A percentile compares a stretch with the other conserved stretches of the same genome.
Conservation (phyloP, 1,140 invertebrate genomes). For the Leucophenga varia region DNA sequence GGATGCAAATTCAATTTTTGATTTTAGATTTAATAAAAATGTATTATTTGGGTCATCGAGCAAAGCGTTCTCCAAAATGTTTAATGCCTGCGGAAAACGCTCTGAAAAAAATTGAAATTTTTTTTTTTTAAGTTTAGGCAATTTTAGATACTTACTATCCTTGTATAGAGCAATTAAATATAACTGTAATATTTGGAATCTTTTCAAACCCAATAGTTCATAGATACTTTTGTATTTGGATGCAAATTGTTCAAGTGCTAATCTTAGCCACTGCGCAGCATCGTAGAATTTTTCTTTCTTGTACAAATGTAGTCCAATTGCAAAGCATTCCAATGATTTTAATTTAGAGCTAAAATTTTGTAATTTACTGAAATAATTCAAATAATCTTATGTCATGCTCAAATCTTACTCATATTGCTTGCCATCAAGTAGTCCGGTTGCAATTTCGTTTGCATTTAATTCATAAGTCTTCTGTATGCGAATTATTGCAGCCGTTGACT, state of each 20-base stretch:
- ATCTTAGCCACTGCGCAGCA: conserved; percentile 1
- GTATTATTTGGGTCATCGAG: no score
- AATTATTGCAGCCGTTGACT: neutral
- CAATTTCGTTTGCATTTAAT: neutral
- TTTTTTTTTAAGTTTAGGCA: no score
- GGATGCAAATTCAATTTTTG: no score
- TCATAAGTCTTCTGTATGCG: conserved; percentile 1
- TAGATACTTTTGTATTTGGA: no score
- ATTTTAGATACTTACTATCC: no score
- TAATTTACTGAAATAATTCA: neutral
- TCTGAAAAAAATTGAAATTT: no score
- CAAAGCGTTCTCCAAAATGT: no score
- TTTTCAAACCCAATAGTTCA: no score
- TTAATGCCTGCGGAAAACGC: no score
- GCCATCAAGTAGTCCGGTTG: conserved; percentile 7
- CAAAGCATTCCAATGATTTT: neutral
- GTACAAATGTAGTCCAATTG: conserved; percentile 1
- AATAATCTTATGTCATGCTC: neutral
- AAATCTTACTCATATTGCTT: conserved; percentile 3
- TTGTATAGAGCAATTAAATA: no score
- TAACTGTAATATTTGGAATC: no score
- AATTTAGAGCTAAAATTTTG: neutral
- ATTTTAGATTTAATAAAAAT: no score
- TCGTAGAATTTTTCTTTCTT: neutral
- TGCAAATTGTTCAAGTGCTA: neutral